A percentile compares a stretch with the other conserved stretches of the same genome.
These are phyloP conservation scores for Tyria jacobaeae DNA, from an alignment of 2,888 invertebrate species.

Conservation along the genomic window DNA sequence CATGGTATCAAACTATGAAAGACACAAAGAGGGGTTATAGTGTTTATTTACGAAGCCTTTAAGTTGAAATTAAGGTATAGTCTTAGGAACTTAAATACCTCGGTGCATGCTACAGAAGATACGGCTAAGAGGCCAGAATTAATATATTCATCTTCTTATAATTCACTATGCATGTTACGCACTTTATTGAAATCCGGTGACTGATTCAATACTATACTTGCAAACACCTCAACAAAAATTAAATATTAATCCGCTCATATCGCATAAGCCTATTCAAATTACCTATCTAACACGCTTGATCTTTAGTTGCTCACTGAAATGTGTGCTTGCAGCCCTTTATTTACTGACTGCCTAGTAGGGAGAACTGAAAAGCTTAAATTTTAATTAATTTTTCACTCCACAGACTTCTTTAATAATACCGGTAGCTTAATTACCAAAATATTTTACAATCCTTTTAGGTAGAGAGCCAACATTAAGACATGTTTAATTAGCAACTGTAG, in stretches of 20 bases:
- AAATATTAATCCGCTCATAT: conserved; percentile 60
- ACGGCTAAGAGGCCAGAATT: too few relatives aligned
- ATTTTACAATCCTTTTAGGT: conserved; percentile 73
- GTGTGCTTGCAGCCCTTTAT: conserved; percentile 73
- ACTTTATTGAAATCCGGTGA: background rate
- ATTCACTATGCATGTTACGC: background rate
- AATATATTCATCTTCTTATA: background rate
- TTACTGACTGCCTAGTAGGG: conserved; percentile 68
- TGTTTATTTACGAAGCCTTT: too few relatives aligned
- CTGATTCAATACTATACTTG: background rate
- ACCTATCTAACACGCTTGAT: conserved; percentile 80
- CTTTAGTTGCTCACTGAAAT: conserved; percentile 82
- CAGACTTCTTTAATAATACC: conserved; percentile 75
- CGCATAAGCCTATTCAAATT: conserved; percentile 77
- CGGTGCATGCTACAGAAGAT: too few relatives aligned
- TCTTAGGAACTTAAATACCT: too few relatives aligned
- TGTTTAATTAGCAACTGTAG: conserved; percentile 71
- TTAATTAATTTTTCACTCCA: conserved; percentile 85
- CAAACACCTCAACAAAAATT: background rate
- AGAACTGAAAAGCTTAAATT: conserved; percentile 77
- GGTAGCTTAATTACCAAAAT: conserved; percentile 77
- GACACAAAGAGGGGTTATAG: too few relatives aligned
- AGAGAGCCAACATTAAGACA: conserved; percentile 62
- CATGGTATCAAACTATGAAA: too few relatives aligned
- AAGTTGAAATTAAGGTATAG: too few relatives aligned